Conservation (phyloP, 2,888 invertebrate genomes). For the Andricus curvator region DNA sequence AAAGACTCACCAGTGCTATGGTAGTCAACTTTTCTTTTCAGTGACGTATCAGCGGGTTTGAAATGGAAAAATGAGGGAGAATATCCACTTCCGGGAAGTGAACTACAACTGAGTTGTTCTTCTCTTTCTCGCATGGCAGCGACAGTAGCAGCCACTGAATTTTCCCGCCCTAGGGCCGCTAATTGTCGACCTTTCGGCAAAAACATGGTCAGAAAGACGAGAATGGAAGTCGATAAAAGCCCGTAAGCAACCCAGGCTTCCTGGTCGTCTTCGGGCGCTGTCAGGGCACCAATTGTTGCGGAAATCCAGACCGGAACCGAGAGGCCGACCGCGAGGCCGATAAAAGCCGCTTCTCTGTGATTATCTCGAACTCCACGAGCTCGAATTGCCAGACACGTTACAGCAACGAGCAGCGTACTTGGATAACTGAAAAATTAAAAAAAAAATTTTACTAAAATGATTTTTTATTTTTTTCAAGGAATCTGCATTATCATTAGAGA, state of each 20-base stretch:
- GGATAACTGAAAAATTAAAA: conserved; percentile 80
- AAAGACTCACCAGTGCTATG: conserved; percentile 71
- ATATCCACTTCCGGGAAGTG: conserved; percentile 89
- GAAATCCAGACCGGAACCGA: conserved; percentile 93
- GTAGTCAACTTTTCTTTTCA: conserved; percentile 81
- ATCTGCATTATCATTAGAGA: no score
- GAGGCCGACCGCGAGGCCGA: conserved; percentile 92
- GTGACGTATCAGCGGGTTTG: conserved; percentile 90
- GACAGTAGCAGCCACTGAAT: conserved; percentile 57
- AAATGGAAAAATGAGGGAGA: conserved; percentile 96
- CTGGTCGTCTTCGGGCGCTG: conserved; percentile 85
- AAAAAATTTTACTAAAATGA: no score
- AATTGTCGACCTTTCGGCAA: conserved; percentile 94
- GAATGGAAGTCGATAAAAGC: conserved; percentile 89
- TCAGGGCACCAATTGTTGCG: conserved; percentile 82
- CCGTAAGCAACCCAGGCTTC: conserved; percentile 95
- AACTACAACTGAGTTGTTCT: conserved; percentile 86
- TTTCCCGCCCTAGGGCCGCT: conserved; percentile 93
- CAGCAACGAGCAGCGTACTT: conserved; percentile 90
- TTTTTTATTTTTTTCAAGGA: no score
- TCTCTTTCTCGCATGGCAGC: conserved; percentile 86
- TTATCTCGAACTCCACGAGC: conserved; percentile 95
- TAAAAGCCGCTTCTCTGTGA: conserved; percentile 95
- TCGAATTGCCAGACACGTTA: conserved; percentile 90
- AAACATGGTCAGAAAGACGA: conserved; percentile 95